phyloP scores from a whole-genome alignment of 1,140 invertebrate genomes.

The Polyergus mexicanus region DNA sequence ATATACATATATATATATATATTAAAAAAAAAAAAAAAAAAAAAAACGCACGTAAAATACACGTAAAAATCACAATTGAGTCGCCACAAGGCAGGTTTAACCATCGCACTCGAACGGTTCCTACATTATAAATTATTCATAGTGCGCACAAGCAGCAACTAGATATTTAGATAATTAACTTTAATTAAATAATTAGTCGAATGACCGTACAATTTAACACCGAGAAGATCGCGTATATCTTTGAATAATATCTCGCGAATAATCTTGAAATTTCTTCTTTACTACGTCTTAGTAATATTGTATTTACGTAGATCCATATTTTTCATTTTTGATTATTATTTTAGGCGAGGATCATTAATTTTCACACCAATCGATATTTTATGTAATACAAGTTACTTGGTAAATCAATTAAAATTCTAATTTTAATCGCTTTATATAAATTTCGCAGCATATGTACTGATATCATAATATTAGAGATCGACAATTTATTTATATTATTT shows the following conservation, averaged over 20 bases:
- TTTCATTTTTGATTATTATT: constrained; percentile 1
- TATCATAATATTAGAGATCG: neutral
- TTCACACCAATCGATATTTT: constrained; percentile 8
- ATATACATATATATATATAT: constrained; percentile 31
- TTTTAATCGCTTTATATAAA: neutral
- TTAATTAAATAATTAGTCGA: constrained; percentile 57
- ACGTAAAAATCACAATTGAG: constrained; percentile 48
- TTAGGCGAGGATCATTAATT: constrained; percentile 4
- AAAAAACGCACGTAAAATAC: constrained; percentile 55
- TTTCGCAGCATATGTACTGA: neutral
- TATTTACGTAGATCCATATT: neutral
- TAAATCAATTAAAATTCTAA: neutral
- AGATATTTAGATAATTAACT: constrained; percentile 55
- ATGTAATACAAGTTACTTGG: constrained; percentile 11
- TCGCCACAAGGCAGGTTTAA: constrained; percentile 43
- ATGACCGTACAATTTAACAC: constrained; percentile 29
- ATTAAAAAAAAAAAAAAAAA: too few relatives aligned
- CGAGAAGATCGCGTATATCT: constrained; percentile 32
- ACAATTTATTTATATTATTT: neutral
- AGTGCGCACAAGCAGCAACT: constrained; percentile 71
- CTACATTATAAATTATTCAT: constrained; percentile 67
- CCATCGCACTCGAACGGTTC: constrained; percentile 67
- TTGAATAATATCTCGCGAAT: neutral
- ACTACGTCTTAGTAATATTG: neutral
- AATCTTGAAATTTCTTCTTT: neutral